Conservation (phyloP, 2,888 invertebrate genomes). For the Zhuqinia jingwanae region DNA sequence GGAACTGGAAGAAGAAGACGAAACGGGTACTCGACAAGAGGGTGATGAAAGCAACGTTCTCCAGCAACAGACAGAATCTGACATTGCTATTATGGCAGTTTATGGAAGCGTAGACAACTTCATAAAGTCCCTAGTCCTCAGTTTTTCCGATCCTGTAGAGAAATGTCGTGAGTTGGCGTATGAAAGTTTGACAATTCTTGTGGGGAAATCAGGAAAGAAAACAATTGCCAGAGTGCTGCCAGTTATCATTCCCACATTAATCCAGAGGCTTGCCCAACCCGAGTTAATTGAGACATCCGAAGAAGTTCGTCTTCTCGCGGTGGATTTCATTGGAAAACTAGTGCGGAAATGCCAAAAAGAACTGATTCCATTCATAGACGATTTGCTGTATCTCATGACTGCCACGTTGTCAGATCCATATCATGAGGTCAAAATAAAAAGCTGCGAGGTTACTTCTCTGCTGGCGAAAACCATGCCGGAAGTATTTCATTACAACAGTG, state of each 20-base stretch:
- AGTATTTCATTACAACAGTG: conserved; percentile 89
- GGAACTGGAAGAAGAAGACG: conserved; percentile 81
- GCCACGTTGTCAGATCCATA: conserved; percentile 89
- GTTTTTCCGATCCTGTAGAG: conserved; percentile 74
- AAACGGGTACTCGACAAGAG: not conserved
- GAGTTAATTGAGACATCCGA: conserved; percentile 89
- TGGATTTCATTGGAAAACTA: conserved; percentile 86
- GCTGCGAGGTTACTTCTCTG: conserved; percentile 87
- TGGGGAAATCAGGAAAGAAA: conserved; percentile 53
- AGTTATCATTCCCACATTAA: conserved; percentile 86
- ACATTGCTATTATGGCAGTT: conserved; percentile 4
- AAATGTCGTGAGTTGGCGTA: conserved; percentile 76
- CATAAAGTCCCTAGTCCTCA: conserved; percentile 42
- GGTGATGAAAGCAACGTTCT: not conserved
- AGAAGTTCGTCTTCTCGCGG: conserved; percentile 88
- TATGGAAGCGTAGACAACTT: conserved; percentile 47
- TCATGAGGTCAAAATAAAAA: conserved; percentile 90
- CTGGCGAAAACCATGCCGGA: conserved; percentile 85
- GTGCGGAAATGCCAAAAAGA: conserved; percentile 84
- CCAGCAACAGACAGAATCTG: not conserved
- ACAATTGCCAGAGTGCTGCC: conserved; percentile 65
- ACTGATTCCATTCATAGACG: conserved; percentile 87
- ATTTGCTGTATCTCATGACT: conserved; percentile 87
- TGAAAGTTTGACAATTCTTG: conserved; percentile 67
- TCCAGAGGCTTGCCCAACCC: conserved; percentile 88